Evolutionary conservation across 2,888 invertebrate genomes (phyloP).

Genomic region (Aquatica leii): DNA sequence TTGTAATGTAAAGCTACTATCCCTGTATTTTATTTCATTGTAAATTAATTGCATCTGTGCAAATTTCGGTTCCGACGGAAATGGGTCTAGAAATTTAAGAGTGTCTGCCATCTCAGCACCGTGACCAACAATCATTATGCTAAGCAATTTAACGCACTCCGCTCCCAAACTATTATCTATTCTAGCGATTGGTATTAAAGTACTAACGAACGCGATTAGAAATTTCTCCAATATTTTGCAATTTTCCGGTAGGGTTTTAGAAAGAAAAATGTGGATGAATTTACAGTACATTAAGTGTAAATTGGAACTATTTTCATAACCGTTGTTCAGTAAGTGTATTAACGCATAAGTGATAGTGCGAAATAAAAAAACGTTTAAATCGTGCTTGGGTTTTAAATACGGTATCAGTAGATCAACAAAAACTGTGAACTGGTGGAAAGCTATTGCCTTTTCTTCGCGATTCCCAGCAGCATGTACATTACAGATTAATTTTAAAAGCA

Average conservation of each 20-base stretch:
- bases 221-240: constrained; percentile 60
- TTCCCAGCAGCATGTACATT: constrained; percentile 62
- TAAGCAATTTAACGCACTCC: constrained; percentile 60
- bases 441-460: constrained; percentile 64
- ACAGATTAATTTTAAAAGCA: constrained; percentile 63
- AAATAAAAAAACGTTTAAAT: constrained; percentile 65
- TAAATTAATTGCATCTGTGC: constrained; percentile 53
- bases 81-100: constrained; percentile 63
- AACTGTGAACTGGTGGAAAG: constrained; percentile 66
- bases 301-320: constrained; percentile 52
- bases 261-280: constrained; percentile 62
- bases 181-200: constrained; percentile 61
- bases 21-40: constrained; percentile 53
- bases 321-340: constrained; percentile 62
- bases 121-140: constrained; percentile 65
- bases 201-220: constrained; percentile 64
- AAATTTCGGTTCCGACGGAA: constrained; percentile 60
- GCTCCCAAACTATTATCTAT: constrained; percentile 54
- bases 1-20: constrained; percentile 49
- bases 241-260: constrained; percentile 60
- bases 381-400: constrained; percentile 53
- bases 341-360: constrained; percentile 66
- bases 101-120: constrained; percentile 60
- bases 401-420: constrained; percentile 62
- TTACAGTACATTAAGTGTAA: constrained; percentile 52